Evolutionary conservation across 2,888 invertebrate species (phyloP), one percentile per base, ranked within the genome.

Genomic region (Drosophila histrio): DNA sequence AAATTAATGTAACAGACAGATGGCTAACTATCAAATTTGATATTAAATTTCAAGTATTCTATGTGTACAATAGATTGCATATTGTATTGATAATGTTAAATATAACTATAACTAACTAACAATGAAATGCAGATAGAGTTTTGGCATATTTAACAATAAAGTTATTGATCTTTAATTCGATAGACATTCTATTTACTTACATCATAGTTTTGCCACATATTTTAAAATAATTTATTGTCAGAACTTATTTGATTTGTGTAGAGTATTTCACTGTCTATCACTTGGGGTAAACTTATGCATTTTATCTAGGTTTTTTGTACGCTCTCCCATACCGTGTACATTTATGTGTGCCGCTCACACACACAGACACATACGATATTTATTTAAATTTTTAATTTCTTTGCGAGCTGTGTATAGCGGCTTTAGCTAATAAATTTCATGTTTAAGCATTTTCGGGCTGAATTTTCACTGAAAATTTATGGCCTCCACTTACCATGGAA

Each of bases 371-470:
- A 24, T 7, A 22, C 4, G 9, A 11, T 30, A 30, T 57, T 22
- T 41, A 77, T 77, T 83, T 63, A 65, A 77, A 66, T 64, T 69
- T 79, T 56, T 69, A 84, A 80, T 87, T 87, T 74, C 34, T n/a
- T 56, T 41, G 32, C 46, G 24, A 30, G 36, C 28, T 44, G 30
- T 22, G n/a, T 36, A 28, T 34, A 22, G 50, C 26, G 26, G 49
- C 58, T 65, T 68, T 84, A 58, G 72, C 81, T 69, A 80, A 80
- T 87, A 84, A 80, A 80, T 80, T 84, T 80, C 64, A 56, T 70
- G 87, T 70, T 84, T 73, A 84, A 87, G 79, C 87, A 81, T 84
- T 80, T 87, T 70, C 71, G 71, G 67, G 49, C 66, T 46, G 30
- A 78, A 60, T 69, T 70, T 77, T 84, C 81, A 61, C 60, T 56